Conservation (phyloP, 2,888 invertebrate genomes). For the Lycocerus yunnanus region DNA sequence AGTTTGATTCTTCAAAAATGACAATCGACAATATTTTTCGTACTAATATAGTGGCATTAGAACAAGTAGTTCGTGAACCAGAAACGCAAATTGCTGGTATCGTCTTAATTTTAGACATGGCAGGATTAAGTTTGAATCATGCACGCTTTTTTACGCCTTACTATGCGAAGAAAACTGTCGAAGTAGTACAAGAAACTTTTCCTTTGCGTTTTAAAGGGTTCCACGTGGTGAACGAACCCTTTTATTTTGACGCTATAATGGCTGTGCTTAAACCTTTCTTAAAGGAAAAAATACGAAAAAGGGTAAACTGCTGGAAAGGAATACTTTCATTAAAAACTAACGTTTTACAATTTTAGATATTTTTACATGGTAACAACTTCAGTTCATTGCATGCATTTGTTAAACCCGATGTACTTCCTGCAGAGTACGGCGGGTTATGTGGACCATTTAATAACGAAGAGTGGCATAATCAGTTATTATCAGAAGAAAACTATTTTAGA, state of each 20-base stretch:
- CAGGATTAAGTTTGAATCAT: slow-evolving; percentile 57
- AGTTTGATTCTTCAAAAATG: slow-evolving; percentile 56
- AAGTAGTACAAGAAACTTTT: slow-evolving; percentile 59
- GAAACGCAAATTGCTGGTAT: slow-evolving; percentile 66
- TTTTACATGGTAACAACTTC: slow-evolving; percentile 61
- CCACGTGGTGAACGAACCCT: slow-evolving; percentile 57
- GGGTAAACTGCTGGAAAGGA: slow-evolving; percentile 60
- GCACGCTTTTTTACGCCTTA: slow-evolving; percentile 59
- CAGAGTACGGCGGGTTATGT: slow-evolving; percentile 65
- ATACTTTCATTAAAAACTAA: not conserved
- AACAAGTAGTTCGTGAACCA: slow-evolving; percentile 59
- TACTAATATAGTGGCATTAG: slow-evolving; percentile 59
- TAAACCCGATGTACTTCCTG: slow-evolving; percentile 58
- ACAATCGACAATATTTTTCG: slow-evolving; percentile 60
- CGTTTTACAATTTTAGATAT: slow-evolving; percentile 50
- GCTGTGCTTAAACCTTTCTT: slow-evolving; percentile 82
- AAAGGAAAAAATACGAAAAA: slow-evolving; percentile 75
- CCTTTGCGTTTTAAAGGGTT: slow-evolving; percentile 58
- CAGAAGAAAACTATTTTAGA: slow-evolving; percentile 54
- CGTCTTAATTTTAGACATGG: slow-evolving; percentile 53
- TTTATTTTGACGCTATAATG: slow-evolving; percentile 59
- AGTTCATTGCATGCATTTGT: slow-evolving; percentile 61
- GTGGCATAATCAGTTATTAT: slow-evolving; percentile 52
- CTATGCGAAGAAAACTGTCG: slow-evolving; percentile 56
- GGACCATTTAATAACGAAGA: slow-evolving; percentile 51